Evolutionary conservation across 2,113 vertebrate species (phyloP).

Genomic region (Panurus biarmicus): DNA sequence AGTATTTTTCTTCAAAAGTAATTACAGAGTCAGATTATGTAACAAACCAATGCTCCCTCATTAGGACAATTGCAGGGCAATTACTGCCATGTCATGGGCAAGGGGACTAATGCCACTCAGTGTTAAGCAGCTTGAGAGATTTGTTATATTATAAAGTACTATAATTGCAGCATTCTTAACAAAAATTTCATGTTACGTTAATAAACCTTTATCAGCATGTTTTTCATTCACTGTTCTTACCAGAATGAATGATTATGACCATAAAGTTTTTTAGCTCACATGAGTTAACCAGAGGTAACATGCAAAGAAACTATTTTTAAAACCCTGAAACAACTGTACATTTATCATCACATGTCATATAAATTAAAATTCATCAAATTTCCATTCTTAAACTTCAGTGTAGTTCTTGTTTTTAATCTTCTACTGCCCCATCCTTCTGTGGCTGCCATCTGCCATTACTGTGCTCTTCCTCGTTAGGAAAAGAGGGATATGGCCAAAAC

Average conservation of each 20-base stretch:
- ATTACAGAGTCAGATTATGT: neutral
- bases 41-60: neutral
- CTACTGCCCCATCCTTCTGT: neutral
- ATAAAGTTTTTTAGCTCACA: neutral
- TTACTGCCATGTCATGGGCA: neutral
- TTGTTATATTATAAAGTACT: neutral
- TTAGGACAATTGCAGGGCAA: neutral
- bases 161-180: neutral
- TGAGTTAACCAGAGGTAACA: neutral
- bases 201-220: neutral
- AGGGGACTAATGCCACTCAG: neutral
- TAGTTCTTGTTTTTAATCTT: neutral
- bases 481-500: neutral
- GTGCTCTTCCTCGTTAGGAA: neutral
- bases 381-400: neutral
- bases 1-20: neutral
- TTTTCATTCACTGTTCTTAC: neutral
- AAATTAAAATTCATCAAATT: neutral
- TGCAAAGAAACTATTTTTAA: neutral
- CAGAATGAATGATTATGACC: neutral
- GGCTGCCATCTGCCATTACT: neutral
- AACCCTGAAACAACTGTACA: neutral
- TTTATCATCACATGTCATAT: neutral
- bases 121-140: neutral
- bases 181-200: neutral